These are phyloP conservation scores for Brachionus koreanus DNA, from an alignment of 1,140 invertebrate species.

Conservation along the genomic window DNA sequence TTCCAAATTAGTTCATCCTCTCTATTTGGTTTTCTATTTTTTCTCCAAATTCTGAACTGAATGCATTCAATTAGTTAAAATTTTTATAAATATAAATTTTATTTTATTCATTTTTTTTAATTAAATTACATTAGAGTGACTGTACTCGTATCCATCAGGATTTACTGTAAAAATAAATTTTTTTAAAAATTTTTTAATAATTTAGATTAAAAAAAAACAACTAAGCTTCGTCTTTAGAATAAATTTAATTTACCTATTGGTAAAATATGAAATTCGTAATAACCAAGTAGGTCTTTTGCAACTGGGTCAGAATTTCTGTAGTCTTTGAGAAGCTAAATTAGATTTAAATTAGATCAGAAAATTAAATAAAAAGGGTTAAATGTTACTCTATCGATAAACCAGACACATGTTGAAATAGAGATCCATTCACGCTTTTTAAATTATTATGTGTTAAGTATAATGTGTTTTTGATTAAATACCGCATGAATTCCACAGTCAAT, in stretches of 20 bases:
- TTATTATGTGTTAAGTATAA: too few species aligned
- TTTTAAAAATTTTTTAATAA: too few species aligned
- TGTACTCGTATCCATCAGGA: constrained; percentile 39
- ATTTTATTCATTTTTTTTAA: background rate
- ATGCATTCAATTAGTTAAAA: background rate
- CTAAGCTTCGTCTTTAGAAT: too few species aligned
- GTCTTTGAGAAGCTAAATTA: constrained; percentile 45
- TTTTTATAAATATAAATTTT: background rate
- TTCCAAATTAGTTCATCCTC: background rate
- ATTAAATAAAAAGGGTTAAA: background rate
- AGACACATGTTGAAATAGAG: background rate
- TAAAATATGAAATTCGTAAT: constrained; percentile 12
- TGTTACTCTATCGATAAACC: constrained; percentile 8
- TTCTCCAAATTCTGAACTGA: constrained; percentile 45
- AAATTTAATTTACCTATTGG: background rate
- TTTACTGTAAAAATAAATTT: background rate
- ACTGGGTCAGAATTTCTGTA: background rate
- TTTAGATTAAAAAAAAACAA: too few species aligned
- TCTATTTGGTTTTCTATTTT: constrained; percentile 32
- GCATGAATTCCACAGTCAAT: constrained; percentile 41
- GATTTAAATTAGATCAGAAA: constrained; percentile 48
- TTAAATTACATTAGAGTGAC: background rate
- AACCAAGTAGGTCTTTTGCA: background rate
- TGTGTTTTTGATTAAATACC: too few species aligned
- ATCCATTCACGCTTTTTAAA: constrained; percentile 35